phyloP scores from a whole-genome alignment of 2,113 vertebrate species.

The Serilophus lunatus region DNA sequence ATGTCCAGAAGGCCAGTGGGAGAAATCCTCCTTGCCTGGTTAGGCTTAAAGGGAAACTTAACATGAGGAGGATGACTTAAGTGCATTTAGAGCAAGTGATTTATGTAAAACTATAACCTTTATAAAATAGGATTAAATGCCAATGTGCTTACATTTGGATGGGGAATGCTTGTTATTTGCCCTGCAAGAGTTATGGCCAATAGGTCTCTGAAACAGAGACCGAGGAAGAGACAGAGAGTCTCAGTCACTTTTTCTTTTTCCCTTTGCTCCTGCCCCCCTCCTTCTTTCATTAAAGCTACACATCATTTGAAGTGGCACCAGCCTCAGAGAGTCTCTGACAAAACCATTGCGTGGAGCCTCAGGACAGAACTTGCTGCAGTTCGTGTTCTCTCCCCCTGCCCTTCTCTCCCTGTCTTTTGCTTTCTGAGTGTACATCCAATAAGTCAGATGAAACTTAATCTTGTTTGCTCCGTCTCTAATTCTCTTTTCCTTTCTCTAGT shows the following conservation, averaged over 20 bases:
- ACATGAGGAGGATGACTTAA: constrained; percentile 57
- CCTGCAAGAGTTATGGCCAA: constrained; percentile 63
- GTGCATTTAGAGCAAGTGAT: constrained; percentile 61
- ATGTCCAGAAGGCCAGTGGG: constrained; percentile 59
- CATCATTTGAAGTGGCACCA: constrained; percentile 43
- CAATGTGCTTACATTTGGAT: constrained; percentile 66
- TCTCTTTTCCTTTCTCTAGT: constrained; percentile 1
- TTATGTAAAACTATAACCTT: constrained; percentile 67
- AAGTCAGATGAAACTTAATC: constrained; percentile 61
- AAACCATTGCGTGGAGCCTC: constrained; percentile 37
- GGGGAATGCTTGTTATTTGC: constrained; percentile 55
- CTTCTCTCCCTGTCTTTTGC: constrained; percentile 24
- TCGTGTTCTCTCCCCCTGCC: constrained; percentile 26
- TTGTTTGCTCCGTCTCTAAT: constrained; percentile 29
- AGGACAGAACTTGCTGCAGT: constrained; percentile 46
- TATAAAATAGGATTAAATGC: constrained; percentile 67
- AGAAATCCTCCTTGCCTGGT: constrained; percentile 63
- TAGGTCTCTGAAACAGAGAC: constrained; percentile 49
- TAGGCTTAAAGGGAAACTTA: constrained; percentile 63
- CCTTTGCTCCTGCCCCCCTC: not conserved
- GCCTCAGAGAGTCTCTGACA: constrained; percentile 26
- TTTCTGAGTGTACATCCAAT: constrained; percentile 30
- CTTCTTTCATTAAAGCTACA: constrained; percentile 69
- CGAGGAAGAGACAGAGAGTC: constrained; percentile 45
- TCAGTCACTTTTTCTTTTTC: constrained; percentile 22